Percentiles rank a stretch among this genome's conserved stretches.
Conservation (phyloP, 1,140 invertebrate genomes). For the Atta cephalotes region DNA sequence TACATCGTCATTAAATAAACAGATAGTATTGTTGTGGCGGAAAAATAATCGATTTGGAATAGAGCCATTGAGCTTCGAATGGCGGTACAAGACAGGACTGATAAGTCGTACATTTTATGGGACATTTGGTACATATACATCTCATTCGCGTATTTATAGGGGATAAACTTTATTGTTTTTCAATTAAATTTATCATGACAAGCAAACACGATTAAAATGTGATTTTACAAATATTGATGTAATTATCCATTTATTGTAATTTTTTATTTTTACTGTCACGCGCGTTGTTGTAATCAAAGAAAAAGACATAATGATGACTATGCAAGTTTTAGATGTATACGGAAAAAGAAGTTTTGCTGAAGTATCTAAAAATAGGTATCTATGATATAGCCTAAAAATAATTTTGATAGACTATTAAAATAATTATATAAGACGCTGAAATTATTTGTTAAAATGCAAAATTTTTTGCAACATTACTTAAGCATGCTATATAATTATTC, state of each 20-base stretch:
- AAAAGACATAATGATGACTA: no score
- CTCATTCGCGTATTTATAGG: not conserved
- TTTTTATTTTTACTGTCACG: not conserved
- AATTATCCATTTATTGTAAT: not conserved
- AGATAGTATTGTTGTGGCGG: not conserved
- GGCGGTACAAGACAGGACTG: not conserved
- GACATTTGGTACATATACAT: not conserved
- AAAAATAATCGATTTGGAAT: conserved; percentile 53
- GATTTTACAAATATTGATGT: not conserved
- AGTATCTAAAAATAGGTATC: no score
- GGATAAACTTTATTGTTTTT: not conserved
- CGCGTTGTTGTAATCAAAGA: no score
- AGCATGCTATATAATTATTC: no score
- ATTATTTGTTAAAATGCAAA: no score
- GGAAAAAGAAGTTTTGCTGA: no score
- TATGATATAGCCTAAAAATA: no score
- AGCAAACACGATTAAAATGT: not conserved
- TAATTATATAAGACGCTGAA: no score
- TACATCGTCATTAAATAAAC: conserved; percentile 32
- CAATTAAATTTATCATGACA: not conserved
- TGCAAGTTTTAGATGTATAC: no score
- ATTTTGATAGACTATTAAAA: no score
- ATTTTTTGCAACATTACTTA: no score
- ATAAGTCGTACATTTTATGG: conserved; percentile 42
- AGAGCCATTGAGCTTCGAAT: conserved; percentile 23